Base-by-base conservation (phyloP, 2,113 vertebrate species). In the Crotophaga sulcirostris region DNA sequence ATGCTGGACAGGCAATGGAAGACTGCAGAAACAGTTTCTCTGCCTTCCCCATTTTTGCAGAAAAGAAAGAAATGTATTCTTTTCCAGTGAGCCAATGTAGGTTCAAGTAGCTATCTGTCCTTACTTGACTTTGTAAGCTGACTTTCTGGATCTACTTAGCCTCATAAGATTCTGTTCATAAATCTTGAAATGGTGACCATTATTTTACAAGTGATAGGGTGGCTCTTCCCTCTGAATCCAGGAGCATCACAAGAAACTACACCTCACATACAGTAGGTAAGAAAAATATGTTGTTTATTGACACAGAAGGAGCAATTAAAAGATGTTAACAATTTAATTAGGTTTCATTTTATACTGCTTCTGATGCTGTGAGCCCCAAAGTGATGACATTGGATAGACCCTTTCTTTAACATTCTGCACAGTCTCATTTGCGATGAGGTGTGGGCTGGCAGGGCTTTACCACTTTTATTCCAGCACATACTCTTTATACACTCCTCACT, bases 331-430 rank as follows among this genome's bases (percentile, higher is more conserved):
- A 55, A 52, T 34, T 45, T 18, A 63, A 52, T 47, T 79, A 31
- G 26, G 16, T 56, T 24, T 16, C 6, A n/a, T 62, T n/a, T 78
- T 52, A 16, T 34, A 12, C 11, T 0, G 0, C 5, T 72, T 91
- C 25, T 34, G 77, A 24, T 73, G 26, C 26, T 40, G 40, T n/a
- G 23, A 70, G 3, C 12, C 12, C 17, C 31, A 45, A 31, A 82
- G 3, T 29, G 20, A 34, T 0, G 0, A 5, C 33, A 58, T 25
- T 2, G 3, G 24, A 24, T 33, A 12, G 28, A 25, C 15, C 20
- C 7, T 13, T 45, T 78, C 42, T 51, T 66, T 54, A 29, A 34
- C 34, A 17, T 25, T 59, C 44, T 55, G 11, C 0, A 0, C 14
- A 62, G 52, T 60, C 31, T 26, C 28, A 51, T 51, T 29, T 77